Conservation (phyloP, 2,888 invertebrate genomes). For the Heliconius ethilla region DNA sequence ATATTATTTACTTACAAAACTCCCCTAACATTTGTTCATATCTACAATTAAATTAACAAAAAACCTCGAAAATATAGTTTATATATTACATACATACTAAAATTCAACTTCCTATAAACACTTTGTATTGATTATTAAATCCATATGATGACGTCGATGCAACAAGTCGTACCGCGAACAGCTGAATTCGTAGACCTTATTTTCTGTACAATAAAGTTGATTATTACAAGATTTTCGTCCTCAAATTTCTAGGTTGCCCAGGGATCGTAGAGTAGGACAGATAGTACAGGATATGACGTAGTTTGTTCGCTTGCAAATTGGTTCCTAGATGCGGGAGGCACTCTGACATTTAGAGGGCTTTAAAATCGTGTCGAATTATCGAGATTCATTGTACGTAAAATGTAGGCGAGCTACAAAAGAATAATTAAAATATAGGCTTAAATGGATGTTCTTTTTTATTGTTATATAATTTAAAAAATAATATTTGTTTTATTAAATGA, state of each 20-base stretch:
- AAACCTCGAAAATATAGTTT: neutral
- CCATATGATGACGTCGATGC: constrained; percentile 52
- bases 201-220: constrained; percentile 53
- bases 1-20: neutral
- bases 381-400: constrained; percentile 23
- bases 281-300: constrained; percentile 57
- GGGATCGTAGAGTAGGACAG: constrained; percentile 68
- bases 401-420: neutral
- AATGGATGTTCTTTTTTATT: neutral
- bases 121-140: constrained; percentile 54
- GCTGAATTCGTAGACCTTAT: constrained; percentile 45
- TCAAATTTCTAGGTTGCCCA: constrained; percentile 65
- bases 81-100: constrained; percentile 4
- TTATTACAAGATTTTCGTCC: constrained; percentile 47
- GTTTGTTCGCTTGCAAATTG: constrained; percentile 56
- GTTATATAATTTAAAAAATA: neutral
- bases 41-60: neutral
- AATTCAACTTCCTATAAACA: constrained; percentile 38
- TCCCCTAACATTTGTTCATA: neutral
- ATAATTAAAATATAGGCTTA: neutral
- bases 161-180: constrained; percentile 52
- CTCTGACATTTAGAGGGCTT: constrained; percentile 56
- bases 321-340: constrained; percentile 50
- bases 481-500: too few species aligned
- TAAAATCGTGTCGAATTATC: constrained; percentile 39